phyloP scores from a whole-genome alignment of 2,888 invertebrate genomes.

The Notodonta dromedarius region DNA sequence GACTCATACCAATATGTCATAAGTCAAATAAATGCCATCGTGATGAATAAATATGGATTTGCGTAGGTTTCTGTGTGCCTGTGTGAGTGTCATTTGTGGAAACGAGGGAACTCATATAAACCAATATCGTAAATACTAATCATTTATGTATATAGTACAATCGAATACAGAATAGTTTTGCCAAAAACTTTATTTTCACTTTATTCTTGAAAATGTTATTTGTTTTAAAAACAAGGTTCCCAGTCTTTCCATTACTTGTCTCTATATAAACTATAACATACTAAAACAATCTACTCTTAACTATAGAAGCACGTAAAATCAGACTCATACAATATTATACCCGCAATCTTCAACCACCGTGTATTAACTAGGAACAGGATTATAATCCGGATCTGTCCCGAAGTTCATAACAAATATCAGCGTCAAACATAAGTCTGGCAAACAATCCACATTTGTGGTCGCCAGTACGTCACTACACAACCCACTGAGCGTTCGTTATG shows the following conservation, averaged over 20 bases:
- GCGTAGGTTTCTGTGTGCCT: slow-evolving; percentile 27
- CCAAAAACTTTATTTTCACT: no score
- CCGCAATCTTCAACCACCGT: no score
- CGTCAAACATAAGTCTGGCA: slow-evolving; percentile 2
- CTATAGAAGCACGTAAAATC: no score
- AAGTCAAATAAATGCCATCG: slow-evolving; percentile 27
- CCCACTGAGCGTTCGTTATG: slow-evolving; percentile 40
- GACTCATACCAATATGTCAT: slow-evolving; percentile 34
- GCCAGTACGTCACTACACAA: slow-evolving; percentile 31
- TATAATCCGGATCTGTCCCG: slow-evolving; percentile 1
- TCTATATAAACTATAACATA: no score
- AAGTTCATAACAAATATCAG: slow-evolving; percentile 2
- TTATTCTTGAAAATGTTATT: no score
- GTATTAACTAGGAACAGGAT: neutral
- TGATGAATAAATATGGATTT: slow-evolving; percentile 31
- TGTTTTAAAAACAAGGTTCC: no score
- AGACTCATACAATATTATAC: no score
- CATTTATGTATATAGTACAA: slow-evolving; percentile 9
- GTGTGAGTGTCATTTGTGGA: slow-evolving; percentile 23
- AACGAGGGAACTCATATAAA: slow-evolving; percentile 24
- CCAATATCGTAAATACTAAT: slow-evolving; percentile 29
- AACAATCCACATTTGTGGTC: slow-evolving; percentile 38
- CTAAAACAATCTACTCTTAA: no score
- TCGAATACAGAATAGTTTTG: neutral
- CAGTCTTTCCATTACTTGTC: no score